Evolutionary conservation across 2,888 invertebrate species (phyloP), one percentile per base, ranked within the genome.

Genomic region (Nomada flava): DNA sequence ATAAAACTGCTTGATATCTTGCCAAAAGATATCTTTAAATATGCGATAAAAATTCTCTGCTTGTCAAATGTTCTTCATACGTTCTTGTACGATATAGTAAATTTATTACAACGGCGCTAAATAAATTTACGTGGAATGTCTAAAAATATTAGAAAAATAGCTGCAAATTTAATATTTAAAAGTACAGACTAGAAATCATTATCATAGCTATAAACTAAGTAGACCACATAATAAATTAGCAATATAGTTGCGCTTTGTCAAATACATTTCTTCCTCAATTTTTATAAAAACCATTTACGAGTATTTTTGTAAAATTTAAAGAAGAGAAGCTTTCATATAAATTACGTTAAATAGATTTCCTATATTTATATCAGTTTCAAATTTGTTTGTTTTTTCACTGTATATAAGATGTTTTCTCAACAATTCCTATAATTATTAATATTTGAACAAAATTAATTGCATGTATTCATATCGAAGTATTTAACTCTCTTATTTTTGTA

Each of bases 121-220:
- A 77, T 69, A 72, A 74, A 60, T 67, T 78, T 65, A 59, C 65
- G 44, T 79, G 84, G 85, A 85, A 85, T 85, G 84, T 84, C 68
- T 75, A 44, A 70, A 76, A 77, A 69, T 47, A 72, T 81, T 67
- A 59, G 63, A 73, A 73, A 84, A 73, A 76, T 73, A 78, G 64
- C 64, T 75, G 44, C 63, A 64, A 76, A 79, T 79, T 68, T 44
- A 79, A 76, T 70, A 68, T 74, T 79, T 77, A 75, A 67, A 76
- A 84, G 57, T 80, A 84, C 26, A 73, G 85, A 85, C 85, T 85
- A 85, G 85, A 85, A 85, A 78, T 77, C 63, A 71, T 70, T 67
- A 63, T 79, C 42, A 62, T 63, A 78, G 52, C 55, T 85, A 84
- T 64, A 15, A 57, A 83, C 67, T 75, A 83, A 78, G 63, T 53